Evolutionary conservation across 2,888 invertebrate genomes (phyloP), one percentile per base, ranked within the genome.

Genomic region (Ptychoptera albimana): DNA sequence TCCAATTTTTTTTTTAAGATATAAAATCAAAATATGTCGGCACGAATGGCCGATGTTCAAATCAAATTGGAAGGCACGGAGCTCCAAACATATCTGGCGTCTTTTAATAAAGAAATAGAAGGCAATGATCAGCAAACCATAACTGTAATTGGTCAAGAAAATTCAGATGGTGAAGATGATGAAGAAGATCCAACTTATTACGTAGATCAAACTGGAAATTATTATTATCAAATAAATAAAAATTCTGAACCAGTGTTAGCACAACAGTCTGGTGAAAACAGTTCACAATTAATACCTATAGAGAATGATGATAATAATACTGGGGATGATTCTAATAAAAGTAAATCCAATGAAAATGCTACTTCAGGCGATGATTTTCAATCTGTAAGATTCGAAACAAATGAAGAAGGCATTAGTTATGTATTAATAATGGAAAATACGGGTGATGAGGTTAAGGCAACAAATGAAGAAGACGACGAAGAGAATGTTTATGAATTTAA

Each of bases 21-120:
- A 23, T 23, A 23, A 23, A 5, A 23, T 23, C 7, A 7, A 23
- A 59, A 48, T 37, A 67, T 67, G 67, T 52, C 63, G 49, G 58
- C 63, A 50, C 58, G 60, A 49, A 58, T 63, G 49, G 53, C 51
- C 47, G 62, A 67, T 42, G 55, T 49, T 2, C 53, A 59, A 32
- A 61, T 67, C 37, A 68, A 66, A 48, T 57, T 70, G 45, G 68
- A 68, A 51, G 60, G 58, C 2, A 61, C 61, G 37, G 68, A 70
- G 54, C 77, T 88, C 51, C 84, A 87, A 57, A 78, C 79, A 39
- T 88, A 87, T 57, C 67, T 89, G 50, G 82, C 81, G 48, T 80
- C 81, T 13, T 85, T 86, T 58, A 82, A 86, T 55, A 84, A 84
- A 57, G 84, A 86, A 62, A 82, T 84, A 50, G 76, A 77, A 52